A percentile compares a stretch with the other conserved stretches of the same genome.
phyloP scores from a whole-genome alignment of 2,113 vertebrate genomes.

The Lanius ludovicianus region DNA sequence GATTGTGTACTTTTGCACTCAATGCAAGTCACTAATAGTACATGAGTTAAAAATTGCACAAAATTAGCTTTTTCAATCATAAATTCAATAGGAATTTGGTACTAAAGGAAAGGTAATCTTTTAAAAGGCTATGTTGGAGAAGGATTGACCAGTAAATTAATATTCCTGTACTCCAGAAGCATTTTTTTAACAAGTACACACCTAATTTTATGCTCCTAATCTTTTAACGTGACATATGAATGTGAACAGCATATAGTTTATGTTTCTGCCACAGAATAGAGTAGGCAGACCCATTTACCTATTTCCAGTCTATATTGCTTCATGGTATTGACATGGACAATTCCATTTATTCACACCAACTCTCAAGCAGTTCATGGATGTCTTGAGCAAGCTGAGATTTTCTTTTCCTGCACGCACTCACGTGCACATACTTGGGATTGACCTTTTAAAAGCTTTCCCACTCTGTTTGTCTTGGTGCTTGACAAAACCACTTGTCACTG shows the following conservation, averaged over 20 bases:
- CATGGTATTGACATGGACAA: neutral
- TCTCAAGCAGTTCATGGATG: neutral
- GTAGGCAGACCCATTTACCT: neutral
- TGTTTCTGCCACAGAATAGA: neutral
- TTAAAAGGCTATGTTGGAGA: neutral
- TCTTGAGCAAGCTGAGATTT: neutral
- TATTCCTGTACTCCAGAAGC: neutral
- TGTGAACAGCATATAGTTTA: neutral
- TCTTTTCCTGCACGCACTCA: neutral
- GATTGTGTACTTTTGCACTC: neutral
- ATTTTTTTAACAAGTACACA: neutral
- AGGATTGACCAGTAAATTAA: neutral
- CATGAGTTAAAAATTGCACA: neutral
- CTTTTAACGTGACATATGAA: neutral
- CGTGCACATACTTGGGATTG: rapidly evolving
- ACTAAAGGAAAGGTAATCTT: neutral
- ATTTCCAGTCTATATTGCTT: neutral
- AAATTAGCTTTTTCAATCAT: neutral
- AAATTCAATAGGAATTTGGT: neutral
- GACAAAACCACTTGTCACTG: neutral
- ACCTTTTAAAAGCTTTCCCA: neutral
- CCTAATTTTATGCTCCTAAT: neutral
- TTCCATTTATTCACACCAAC: neutral
- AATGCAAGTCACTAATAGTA: neutral
- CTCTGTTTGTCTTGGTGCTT: neutral